Conservation (phyloP, 2,888 invertebrate species). For the Leptinotarsa tumamoca region DNA sequence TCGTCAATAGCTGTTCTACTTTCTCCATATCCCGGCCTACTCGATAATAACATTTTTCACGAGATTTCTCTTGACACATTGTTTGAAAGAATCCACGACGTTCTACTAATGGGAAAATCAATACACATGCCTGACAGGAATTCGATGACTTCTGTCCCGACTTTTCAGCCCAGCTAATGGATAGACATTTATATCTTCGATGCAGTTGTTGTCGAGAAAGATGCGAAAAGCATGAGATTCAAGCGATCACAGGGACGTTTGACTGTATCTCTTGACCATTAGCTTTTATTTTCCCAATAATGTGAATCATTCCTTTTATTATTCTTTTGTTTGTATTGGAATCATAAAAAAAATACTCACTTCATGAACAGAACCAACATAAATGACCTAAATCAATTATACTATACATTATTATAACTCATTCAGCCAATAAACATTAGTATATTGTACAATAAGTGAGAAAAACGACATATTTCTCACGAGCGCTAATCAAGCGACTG, state of each 20-base stretch:
- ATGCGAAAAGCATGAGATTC: slow-evolving; percentile 27
- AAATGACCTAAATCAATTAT: too few relatives aligned
- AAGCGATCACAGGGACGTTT: not conserved
- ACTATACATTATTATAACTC: too few relatives aligned
- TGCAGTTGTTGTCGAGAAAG: slow-evolving; percentile 31
- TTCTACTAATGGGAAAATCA: slow-evolving; percentile 40
- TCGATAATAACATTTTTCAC: slow-evolving; percentile 14
- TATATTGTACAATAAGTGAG: too few relatives aligned
- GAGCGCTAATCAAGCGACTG: too few relatives aligned
- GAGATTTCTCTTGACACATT: slow-evolving; percentile 11
- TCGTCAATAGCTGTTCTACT: not conserved
- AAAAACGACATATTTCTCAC: too few relatives aligned
- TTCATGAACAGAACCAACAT: too few relatives aligned
- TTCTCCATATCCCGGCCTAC: not conserved
- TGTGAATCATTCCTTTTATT: too few relatives aligned
- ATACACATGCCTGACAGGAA: slow-evolving; percentile 34
- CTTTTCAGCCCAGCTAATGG: slow-evolving; percentile 40
- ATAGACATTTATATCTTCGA: slow-evolving; percentile 37
- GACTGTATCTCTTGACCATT: too few relatives aligned
- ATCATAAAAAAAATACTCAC: too few relatives aligned
- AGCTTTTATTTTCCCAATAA: too few relatives aligned
- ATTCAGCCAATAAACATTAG: too few relatives aligned
- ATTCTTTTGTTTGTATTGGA: too few relatives aligned
- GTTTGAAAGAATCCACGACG: slow-evolving; percentile 30
- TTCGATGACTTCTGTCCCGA: slow-evolving; percentile 24